A percentile compares a stretch with the other conserved stretches of the same genome.
These are phyloP conservation scores for Drosophila kurseongensis DNA, from an alignment of 1,140 invertebrate species.

Conservation along the genomic window DNA sequence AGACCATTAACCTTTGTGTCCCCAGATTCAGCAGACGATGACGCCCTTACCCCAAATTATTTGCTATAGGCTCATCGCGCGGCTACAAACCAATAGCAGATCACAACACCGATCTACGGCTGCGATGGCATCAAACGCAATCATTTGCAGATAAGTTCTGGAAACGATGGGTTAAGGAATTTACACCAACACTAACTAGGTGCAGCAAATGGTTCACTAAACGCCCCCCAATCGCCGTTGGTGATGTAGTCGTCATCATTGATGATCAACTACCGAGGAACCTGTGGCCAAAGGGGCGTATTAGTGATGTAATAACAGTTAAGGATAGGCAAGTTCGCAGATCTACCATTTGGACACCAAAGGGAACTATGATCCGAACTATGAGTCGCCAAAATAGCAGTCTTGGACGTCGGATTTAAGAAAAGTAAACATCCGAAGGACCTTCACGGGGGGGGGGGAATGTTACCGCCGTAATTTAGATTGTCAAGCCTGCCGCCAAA, in stretches of 20 bases:
- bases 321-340: slow-evolving; percentile 1
- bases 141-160: too few species aligned
- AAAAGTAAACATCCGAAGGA: slow-evolving; percentile 11
- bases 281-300: background rate
- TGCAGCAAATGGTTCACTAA: background rate
- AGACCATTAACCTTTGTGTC: too few species aligned
- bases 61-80: too few species aligned
- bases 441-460: too few species aligned
- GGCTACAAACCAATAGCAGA: fast-evolving
- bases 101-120: fast-evolving
- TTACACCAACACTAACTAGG: too few species aligned
- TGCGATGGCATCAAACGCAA: too few species aligned
- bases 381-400: slow-evolving; percentile 1
- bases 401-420: background rate
- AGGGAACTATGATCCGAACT: background rate
- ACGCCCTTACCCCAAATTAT: too few species aligned
- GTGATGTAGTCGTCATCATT: background rate
- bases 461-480: too few species aligned
- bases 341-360: background rate
- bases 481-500: too few species aligned
- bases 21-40: too few species aligned
- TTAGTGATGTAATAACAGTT: background rate
- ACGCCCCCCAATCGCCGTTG: too few species aligned
- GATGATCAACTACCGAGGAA: background rate
- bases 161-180: too few species aligned